Evolutionary conservation across 2,888 invertebrate genomes (phyloP).

Genomic region (Chrysotoxum bicinctum): DNA sequence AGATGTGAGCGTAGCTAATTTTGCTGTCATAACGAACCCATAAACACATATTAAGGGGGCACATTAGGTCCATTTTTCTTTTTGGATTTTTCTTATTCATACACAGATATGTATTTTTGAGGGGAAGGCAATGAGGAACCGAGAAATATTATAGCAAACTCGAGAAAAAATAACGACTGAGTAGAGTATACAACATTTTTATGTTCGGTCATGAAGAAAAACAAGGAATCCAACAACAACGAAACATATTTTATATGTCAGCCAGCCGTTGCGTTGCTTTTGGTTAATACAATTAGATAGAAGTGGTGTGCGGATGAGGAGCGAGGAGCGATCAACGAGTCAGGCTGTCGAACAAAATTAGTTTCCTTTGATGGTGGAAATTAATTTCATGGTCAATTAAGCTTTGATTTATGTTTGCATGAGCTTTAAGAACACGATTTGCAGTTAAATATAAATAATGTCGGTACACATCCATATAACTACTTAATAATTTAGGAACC

Average conservation of each 20-base stretch:
- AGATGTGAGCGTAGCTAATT: slow-evolving; percentile 72
- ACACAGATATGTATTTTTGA: slow-evolving; percentile 2
- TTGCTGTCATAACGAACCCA: slow-evolving; percentile 72
- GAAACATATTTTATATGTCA: slow-evolving; percentile 61
- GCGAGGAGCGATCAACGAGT: not conserved
- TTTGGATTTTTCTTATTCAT: slow-evolving; percentile 58
- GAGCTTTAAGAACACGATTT: slow-evolving; percentile 6
- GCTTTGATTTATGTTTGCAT: slow-evolving; percentile 43
- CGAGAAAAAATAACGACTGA: slow-evolving; percentile 1
- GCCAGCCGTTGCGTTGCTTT: slow-evolving; percentile 15
- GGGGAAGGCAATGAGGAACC: slow-evolving; percentile 32
- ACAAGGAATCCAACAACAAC: slow-evolving; percentile 3
- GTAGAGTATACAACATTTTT: slow-evolving; percentile 33
- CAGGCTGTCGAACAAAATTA: slow-evolving; percentile 50
- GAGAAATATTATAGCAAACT: slow-evolving; percentile 10
- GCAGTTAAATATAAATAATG: not conserved
- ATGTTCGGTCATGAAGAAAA: slow-evolving; percentile 44
- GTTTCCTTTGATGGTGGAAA: slow-evolving; percentile 57
- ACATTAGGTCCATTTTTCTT: slow-evolving; percentile 69
- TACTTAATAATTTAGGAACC: not conserved
- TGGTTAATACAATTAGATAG: slow-evolving; percentile 17
- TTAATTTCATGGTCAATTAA: slow-evolving; percentile 66
- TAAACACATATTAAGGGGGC: slow-evolving; percentile 72
- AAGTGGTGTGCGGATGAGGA: not conserved
- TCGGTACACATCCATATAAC: not conserved